Evolutionary conservation across 1,140 invertebrate species (phyloP).

Genomic region (Megalonaias nervosa): DNA sequence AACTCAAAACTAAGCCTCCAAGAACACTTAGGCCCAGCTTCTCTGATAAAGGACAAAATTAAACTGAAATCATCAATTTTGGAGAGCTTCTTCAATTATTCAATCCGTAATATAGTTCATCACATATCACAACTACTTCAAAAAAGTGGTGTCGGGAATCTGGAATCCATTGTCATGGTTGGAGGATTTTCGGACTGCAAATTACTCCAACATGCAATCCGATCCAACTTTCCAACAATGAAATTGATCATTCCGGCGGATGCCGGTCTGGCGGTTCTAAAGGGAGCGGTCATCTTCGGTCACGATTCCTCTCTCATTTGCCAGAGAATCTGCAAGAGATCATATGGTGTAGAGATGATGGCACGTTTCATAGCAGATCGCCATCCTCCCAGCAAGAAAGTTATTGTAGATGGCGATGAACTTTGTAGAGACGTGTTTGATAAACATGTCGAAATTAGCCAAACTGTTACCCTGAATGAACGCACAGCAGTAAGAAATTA

Average conservation of each 20-base stretch:
- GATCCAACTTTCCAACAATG: conserved; percentile 28
- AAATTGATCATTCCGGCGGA: conserved; percentile 39
- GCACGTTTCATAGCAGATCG: conserved; percentile 18
- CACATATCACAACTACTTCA: conserved; percentile 37
- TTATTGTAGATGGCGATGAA: conserved; percentile 16
- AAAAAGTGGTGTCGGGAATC: conserved; percentile 14
- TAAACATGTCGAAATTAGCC: conserved; percentile 34
- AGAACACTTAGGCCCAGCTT: too few relatives aligned
- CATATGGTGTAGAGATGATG: conserved; percentile 38
- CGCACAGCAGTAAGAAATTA: conserved; percentile 27
- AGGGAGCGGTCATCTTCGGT: conserved; percentile 49
- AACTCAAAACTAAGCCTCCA: too few relatives aligned
- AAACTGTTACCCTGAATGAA: conserved; percentile 17
- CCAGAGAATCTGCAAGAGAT: conserved; percentile 28
- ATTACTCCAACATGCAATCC: conserved; percentile 29
- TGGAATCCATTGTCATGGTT: conserved; percentile 43
- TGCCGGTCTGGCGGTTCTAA: conserved; percentile 43
- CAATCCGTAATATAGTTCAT: conserved; percentile 29
- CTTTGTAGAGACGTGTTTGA: conserved; percentile 39
- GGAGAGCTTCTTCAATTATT: conserved; percentile 28
- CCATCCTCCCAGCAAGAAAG: conserved; percentile 29
- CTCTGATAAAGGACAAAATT: conserved; percentile 12
- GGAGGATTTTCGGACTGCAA: conserved; percentile 45
- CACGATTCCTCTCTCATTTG: conserved; percentile 33
- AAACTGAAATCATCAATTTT: conserved; percentile 10